phyloP scores from a whole-genome alignment of 2,888 invertebrate species.

The Altica lythri region DNA sequence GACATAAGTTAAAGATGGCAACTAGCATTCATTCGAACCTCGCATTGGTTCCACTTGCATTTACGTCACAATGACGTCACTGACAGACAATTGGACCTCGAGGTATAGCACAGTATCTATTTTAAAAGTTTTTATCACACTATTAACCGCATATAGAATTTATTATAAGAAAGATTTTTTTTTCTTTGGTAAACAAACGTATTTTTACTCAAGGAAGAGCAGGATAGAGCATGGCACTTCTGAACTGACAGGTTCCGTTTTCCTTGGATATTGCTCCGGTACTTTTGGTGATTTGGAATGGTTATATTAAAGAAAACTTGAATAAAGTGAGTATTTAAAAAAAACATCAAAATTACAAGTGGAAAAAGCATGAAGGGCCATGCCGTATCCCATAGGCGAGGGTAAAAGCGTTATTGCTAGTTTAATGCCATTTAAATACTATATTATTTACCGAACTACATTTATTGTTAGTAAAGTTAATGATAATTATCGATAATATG shows the following conservation, averaged over 20 bases:
- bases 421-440: slow-evolving; percentile 17
- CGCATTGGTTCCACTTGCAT: no score
- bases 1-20: no score
- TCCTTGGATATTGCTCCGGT: slow-evolving; percentile 39
- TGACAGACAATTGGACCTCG: no score
- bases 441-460: slow-evolving; percentile 4
- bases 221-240: slow-evolving; percentile 56
- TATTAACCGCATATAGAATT: not conserved
- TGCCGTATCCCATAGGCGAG: slow-evolving; percentile 50
- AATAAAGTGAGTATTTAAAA: slow-evolving; percentile 15
- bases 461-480: no score
- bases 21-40: no score
- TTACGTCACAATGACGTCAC: no score
- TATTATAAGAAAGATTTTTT: no score
- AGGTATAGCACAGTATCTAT: no score
- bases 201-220: slow-evolving; percentile 21
- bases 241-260: slow-evolving; percentile 56
- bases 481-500: no score
- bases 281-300: slow-evolving; percentile 48
- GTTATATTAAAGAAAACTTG: slow-evolving; percentile 29
- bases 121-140: no score
- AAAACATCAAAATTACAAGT: slow-evolving; percentile 26
- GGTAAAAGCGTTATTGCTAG: slow-evolving; percentile 34
- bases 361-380: slow-evolving; percentile 57
- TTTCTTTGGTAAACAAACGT: slow-evolving; percentile 8